Conservation (phyloP, 2,113 vertebrate species). For the Ailurus styani region DNA sequence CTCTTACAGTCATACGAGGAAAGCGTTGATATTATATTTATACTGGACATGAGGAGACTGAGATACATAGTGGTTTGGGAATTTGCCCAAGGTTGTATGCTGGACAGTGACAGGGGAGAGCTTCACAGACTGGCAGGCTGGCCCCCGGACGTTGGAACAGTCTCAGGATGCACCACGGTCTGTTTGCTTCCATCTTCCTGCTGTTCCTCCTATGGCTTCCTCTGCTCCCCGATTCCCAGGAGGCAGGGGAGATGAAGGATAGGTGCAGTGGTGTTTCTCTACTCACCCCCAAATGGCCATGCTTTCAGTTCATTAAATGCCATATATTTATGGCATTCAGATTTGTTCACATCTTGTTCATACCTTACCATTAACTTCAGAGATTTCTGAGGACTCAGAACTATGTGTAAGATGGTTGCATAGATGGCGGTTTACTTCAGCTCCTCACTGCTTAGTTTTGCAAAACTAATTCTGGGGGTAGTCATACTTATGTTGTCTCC, state of each 20-base stretch:
- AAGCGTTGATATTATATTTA: background rate
- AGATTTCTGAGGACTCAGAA: background rate
- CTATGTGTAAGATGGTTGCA: background rate
- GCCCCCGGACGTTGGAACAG: background rate
- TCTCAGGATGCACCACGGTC: background rate
- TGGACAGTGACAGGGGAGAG: background rate
- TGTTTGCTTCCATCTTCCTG: background rate
- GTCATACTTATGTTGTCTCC: background rate
- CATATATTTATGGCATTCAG: background rate
- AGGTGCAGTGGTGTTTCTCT: background rate
- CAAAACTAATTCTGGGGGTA: background rate
- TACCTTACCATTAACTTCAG: background rate
- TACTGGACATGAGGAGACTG: background rate
- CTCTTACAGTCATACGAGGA: background rate
- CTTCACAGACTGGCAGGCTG: background rate
- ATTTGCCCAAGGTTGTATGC: background rate
- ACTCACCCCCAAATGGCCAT: background rate
- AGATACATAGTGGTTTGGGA: background rate
- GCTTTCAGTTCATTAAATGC: background rate
- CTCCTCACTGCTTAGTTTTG: background rate
- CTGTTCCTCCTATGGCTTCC: background rate
- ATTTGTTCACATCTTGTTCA: background rate
- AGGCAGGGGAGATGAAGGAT: background rate
- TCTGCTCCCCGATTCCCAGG: background rate
- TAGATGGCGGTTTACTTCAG: background rate